Evolutionary conservation across 2,888 invertebrate species (phyloP), one percentile per base, ranked within the genome.

Genomic region (Trachelus stipa): DNA sequence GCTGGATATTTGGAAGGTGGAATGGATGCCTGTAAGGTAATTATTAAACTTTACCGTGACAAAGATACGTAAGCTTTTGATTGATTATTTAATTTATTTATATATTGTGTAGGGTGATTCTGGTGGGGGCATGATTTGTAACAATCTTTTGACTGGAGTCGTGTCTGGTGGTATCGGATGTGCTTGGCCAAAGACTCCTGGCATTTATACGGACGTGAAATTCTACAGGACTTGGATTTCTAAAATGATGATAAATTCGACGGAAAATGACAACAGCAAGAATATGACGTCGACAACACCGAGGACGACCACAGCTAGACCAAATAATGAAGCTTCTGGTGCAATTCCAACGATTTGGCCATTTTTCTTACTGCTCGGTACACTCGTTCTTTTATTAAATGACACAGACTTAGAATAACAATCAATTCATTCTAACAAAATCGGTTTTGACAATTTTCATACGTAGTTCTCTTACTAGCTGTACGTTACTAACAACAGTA

Each of bases 81-180:
- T 71, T 31, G 3, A 31, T 71, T 12, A 11, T 71, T 31, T 71
- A 12, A 15, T 23, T 71, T 3, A 71, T 31, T 33, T 40, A 73
- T 74, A 69, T 76, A 3, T 40, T 69, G 79, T 77, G 0, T 79
- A 91, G 91, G 91, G 91, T 4, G 91, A 91, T 80, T 91, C 91
- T 0, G 91, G 91, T 4, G 90, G 91, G 33, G 87, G 89, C 1
- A 82, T 91, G 82, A 69, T 88, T 1, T 91, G 91, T 81, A 76
- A 83, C 4, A 85, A 85, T 4, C 3, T 73, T 15, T 33, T 91
- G 34, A 82, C 83, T 4, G 91, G 91, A 3, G 68, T 90, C 2
- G 90, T 91, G 76, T 90, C 91, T 1, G 87, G 87, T 15, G 91
- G 91, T 3, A 12, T 80, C 0, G 90, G 88, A 4, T 91, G 91